These are phyloP conservation scores for Scolopax mira DNA, from an alignment of 2,113 vertebrate genomes.

Conservation along the genomic window DNA sequence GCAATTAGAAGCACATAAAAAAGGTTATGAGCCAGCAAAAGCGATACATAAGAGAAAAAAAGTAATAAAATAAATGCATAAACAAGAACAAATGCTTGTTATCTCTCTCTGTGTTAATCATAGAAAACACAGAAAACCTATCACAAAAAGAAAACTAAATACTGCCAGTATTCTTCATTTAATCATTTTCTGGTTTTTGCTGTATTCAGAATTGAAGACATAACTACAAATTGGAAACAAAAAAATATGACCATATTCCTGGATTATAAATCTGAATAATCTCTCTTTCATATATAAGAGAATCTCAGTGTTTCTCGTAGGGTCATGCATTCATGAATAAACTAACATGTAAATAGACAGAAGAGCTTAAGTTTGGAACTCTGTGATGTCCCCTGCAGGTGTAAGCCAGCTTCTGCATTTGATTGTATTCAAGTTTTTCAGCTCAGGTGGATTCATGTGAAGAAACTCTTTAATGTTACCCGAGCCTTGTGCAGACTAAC, in stretches of 20 bases:
- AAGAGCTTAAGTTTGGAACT: neutral
- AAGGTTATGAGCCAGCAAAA: neutral
- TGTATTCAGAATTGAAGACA: neutral
- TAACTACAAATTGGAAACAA: neutral
- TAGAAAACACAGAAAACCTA: neutral
- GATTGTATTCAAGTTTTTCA: neutral
- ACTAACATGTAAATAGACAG: neutral
- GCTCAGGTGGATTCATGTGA: neutral
- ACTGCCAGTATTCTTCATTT: neutral
- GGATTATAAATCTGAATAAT: neutral
- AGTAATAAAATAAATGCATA: neutral
- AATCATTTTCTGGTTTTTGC: neutral
- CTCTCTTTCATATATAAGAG: neutral
- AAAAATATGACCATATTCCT: neutral
- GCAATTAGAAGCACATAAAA: neutral
- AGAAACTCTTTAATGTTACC: neutral
- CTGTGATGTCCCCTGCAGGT: neutral
- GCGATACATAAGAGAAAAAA: neutral
- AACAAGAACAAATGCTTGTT: neutral
- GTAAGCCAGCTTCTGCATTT: neutral
- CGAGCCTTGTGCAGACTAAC: too few relatives aligned
- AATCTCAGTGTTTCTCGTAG: neutral
- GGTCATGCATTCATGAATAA: neutral
- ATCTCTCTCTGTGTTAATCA: neutral
- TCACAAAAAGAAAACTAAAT: neutral